Conservation (phyloP, 2,888 invertebrate species). For the Drosophila austrosaltans region DNA sequence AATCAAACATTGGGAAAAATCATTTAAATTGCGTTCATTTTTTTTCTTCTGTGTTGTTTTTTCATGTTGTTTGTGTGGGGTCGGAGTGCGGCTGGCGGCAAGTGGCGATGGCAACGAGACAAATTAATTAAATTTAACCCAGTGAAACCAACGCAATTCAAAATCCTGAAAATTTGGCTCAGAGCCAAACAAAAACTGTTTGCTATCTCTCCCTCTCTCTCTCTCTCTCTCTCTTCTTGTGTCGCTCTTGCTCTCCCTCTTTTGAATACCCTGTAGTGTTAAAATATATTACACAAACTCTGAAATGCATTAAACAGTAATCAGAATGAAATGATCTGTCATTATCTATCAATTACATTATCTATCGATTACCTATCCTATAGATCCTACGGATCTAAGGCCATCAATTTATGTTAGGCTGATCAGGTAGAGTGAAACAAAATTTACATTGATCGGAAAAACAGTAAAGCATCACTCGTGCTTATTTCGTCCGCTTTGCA, state of each 20-base stretch:
- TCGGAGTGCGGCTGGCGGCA: conserved; percentile 11
- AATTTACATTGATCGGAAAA: too few species aligned
- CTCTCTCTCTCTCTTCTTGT: neutral
- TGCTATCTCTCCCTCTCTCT: neutral
- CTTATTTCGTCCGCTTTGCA: too few species aligned
- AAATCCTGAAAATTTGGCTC: conserved; percentile 55
- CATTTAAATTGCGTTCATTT: conserved; percentile 8
- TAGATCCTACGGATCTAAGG: too few species aligned
- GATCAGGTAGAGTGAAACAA: too few species aligned
- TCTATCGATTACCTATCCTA: too few species aligned
- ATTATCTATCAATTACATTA: too few species aligned
- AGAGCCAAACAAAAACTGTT: conserved; percentile 49
- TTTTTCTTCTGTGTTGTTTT: neutral
- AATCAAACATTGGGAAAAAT: conserved; percentile 65
- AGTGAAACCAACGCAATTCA: conserved; percentile 67
- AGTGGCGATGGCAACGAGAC: conserved; percentile 54
- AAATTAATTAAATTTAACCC: conserved; percentile 79
- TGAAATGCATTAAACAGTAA: too few species aligned
- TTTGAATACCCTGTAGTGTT: neutral
- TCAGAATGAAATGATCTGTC: too few species aligned
- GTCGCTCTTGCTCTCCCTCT: neutral
- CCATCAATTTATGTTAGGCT: too few species aligned
- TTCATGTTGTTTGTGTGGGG: conserved; percentile 13
- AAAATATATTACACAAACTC: neutral
- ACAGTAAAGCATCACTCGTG: too few species aligned